Evolutionary conservation across 2,888 invertebrate genomes (phyloP).

Genomic region (Tipula unca): DNA sequence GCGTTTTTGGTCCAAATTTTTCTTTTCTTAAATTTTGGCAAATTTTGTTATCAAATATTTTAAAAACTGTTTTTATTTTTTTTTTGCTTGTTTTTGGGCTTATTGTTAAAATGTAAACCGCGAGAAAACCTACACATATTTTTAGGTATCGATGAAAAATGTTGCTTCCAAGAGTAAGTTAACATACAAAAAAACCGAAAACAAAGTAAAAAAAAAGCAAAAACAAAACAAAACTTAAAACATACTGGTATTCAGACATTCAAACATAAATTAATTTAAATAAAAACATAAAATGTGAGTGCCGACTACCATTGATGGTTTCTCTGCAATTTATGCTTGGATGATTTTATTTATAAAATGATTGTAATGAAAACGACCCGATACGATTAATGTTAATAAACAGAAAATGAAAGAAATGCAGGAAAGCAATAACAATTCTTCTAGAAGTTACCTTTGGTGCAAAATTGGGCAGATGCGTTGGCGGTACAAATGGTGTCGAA

Average conservation of each 20-base stretch:
- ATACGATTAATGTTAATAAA: background rate
- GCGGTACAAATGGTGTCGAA: slow-evolving; percentile 80
- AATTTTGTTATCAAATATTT: background rate
- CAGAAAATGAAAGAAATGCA: background rate
- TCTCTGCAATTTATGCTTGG: background rate
- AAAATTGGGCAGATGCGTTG: slow-evolving; percentile 76
- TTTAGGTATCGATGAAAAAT: background rate
- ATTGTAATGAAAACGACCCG: background rate
- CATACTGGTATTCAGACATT: background rate
- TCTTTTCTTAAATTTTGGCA: background rate
- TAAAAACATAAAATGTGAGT: background rate
- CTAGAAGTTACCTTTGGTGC: slow-evolving; percentile 66
- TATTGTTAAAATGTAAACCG: background rate
- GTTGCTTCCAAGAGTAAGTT: background rate
- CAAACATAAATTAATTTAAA: slow-evolving; percentile 1
- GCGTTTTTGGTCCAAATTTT: background rate
- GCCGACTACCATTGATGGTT: background rate
- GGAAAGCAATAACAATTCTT: background rate
- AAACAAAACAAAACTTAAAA: background rate
- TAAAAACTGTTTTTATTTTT: background rate
- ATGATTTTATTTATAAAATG: background rate
- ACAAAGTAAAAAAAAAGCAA: background rate
- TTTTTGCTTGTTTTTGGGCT: background rate
- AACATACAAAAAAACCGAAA: background rate
- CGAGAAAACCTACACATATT: background rate